phyloP scores from a whole-genome alignment of 2,113 vertebrate species.

The Pelecanus crispus region DNA sequence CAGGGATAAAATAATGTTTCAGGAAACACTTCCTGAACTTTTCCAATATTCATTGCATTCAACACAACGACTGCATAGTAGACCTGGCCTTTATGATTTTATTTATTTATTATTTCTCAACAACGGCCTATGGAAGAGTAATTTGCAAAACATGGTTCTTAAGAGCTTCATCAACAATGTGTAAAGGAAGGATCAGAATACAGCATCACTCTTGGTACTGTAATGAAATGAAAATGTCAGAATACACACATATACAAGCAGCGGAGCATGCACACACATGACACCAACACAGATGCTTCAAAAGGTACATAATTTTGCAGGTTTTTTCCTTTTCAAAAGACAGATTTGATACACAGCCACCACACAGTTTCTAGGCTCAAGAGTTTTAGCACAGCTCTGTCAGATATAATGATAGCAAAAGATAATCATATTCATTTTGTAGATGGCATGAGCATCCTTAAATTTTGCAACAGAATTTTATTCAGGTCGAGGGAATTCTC shows the following conservation, averaged over 20 bases:
- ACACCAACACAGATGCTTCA: neutral
- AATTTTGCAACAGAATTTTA: neutral
- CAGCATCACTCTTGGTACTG: neutral
- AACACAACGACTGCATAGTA: neutral
- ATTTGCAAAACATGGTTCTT: neutral
- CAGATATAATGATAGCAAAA: neutral
- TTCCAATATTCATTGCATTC: neutral
- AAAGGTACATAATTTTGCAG: neutral
- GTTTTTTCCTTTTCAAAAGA: neutral
- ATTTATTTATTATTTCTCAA: neutral
- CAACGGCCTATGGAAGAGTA: neutral
- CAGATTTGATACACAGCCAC: neutral
- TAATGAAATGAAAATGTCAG: neutral
- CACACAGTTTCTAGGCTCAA: neutral
- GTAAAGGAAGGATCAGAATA: neutral
- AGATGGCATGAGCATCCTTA: neutral
- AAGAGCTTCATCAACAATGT: neutral
- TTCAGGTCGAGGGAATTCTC: neutral
- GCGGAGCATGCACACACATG: neutral
- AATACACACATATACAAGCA: neutral
- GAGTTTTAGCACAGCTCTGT: neutral
- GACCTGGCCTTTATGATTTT: neutral
- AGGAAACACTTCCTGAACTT: neutral
- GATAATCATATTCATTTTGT: neutral
- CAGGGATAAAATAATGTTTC: neutral